Evolutionary conservation across 2,797 vertebrate species (phyloP).

Genomic region (Linurgus olivaceus): DNA sequence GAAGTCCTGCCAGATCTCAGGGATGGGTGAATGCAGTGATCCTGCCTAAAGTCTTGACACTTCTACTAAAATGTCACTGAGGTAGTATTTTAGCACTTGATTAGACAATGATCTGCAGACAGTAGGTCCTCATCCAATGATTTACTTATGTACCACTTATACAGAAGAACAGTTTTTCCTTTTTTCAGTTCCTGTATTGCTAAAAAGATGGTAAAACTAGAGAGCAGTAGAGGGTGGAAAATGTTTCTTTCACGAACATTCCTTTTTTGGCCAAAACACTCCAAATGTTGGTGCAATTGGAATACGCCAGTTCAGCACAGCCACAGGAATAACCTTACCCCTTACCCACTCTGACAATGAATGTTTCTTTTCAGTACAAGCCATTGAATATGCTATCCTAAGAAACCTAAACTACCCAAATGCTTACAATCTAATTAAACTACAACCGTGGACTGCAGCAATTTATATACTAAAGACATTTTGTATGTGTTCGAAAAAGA

Average conservation of each 20-base stretch:
- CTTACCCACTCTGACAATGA: background rate
- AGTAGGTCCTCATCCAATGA: background rate
- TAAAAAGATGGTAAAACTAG: background rate
- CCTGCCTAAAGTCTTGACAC: background rate
- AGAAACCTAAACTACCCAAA: background rate
- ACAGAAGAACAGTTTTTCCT: background rate
- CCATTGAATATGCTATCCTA: background rate
- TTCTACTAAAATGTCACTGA: background rate
- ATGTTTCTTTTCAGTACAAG: background rate
- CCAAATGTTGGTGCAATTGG: background rate
- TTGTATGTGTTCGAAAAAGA: background rate
- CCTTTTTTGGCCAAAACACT: background rate
- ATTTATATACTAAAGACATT: background rate
- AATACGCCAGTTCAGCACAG: accelerated
- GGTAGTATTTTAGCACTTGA: background rate
- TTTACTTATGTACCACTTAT: background rate
- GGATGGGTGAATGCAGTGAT: background rate
- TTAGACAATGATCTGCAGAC: background rate
- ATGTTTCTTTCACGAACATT: background rate
- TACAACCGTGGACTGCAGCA: background rate
- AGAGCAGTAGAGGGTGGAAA: background rate
- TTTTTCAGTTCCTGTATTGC: background rate
- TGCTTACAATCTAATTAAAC: background rate
- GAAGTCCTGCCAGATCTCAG: background rate
- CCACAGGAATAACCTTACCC: background rate